Conservation (phyloP, 2,888 invertebrate species). For the Cerastoderma edule region DNA sequence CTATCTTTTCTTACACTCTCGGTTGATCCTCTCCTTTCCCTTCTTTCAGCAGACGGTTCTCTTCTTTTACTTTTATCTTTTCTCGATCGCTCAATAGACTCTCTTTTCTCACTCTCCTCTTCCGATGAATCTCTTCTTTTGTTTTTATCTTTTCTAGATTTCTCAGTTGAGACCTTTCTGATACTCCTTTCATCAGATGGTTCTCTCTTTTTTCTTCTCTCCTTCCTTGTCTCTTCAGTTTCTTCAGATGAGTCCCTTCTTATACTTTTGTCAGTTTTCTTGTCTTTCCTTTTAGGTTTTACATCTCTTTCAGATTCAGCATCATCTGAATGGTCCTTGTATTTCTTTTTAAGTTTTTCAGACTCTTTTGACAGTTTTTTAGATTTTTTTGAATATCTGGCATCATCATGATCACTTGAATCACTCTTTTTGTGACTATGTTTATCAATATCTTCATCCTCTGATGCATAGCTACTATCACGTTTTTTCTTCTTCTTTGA, state of each 20-base stretch:
- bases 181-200: neutral
- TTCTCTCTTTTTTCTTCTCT: constrained; percentile 25
- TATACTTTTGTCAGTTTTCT: constrained; percentile 7
- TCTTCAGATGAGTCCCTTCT: constrained; percentile 8
- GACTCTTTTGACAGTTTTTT: constrained; percentile 7
- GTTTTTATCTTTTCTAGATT: constrained; percentile 7
- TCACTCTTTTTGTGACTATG: neutral
- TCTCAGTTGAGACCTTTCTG: neutral
- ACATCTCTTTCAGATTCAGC: neutral
- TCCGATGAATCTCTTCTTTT: neutral
- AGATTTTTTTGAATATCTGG: neutral
- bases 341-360: neutral
- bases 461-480: constrained; percentile 26
- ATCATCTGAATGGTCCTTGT: constrained; percentile 4
- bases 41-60: neutral
- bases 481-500: constrained; percentile 43
- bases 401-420: constrained; percentile 16
- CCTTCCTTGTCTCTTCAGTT: constrained; percentile 29
- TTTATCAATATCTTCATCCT: constrained; percentile 15
- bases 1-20: constrained; percentile 10
- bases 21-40: constrained; percentile 5
- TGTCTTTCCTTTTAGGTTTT: constrained; percentile 2
- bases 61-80: too few relatives aligned
- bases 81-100: too few relatives aligned
- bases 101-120: neutral